Percentiles rank a stretch among this genome's conserved stretches.
phyloP scores from a whole-genome alignment of 2,113 vertebrate genomes.

The Gymnorhina tibicen region DNA sequence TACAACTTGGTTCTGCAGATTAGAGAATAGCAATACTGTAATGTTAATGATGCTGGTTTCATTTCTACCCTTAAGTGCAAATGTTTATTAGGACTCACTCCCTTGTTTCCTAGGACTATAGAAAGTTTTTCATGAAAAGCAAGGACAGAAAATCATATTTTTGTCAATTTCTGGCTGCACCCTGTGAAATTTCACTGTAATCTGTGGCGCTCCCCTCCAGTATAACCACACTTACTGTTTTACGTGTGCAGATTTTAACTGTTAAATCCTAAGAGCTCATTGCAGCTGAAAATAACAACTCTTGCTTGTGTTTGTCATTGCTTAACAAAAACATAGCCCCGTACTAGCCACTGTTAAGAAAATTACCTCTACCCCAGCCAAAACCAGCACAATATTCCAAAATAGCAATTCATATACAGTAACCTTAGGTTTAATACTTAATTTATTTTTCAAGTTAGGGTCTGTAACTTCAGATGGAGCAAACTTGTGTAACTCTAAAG shows the following conservation, averaged over 20 bases:
- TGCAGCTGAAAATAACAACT: not conserved
- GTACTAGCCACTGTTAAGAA: not conserved
- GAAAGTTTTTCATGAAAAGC: not conserved
- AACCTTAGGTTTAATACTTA: not conserved
- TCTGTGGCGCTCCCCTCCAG: not conserved
- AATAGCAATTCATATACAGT: not conserved
- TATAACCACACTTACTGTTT: not conserved
- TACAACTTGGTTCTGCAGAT: not conserved
- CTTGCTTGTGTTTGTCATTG: not conserved
- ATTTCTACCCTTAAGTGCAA: not conserved
- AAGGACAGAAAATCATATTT: not conserved
- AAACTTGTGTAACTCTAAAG: not conserved
- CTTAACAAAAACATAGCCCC: not conserved
- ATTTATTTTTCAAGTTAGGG: not conserved
- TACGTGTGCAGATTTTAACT: not conserved
- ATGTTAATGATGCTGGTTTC: not conserved
- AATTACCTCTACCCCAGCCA: not conserved
- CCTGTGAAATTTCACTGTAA: not conserved
- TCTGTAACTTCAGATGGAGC: not conserved
- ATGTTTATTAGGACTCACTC: not conserved
- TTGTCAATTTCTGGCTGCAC: not conserved
- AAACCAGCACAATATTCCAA: not conserved
- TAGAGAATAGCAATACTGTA: not conserved
- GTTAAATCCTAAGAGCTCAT: not conserved
- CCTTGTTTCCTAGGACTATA: not conserved